Base-by-base conservation (phyloP, 2,888 invertebrate species). In the Apotomis capreana region DNA sequence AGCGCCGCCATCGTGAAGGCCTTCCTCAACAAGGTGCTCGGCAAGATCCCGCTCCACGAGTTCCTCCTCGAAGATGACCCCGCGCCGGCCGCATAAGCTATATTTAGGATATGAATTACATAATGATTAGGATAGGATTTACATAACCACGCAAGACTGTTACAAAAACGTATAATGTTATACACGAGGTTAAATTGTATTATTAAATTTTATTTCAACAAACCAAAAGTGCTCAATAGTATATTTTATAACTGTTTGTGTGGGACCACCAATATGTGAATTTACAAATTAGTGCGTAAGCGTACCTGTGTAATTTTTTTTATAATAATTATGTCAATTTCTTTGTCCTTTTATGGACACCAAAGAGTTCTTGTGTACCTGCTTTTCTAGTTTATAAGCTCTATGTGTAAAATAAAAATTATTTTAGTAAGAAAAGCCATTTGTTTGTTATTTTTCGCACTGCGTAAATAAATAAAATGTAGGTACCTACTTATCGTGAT, bases 1-100 rank as follows among this genome's bases (percentile, higher is more conserved):
- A 91, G 94, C 0, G 94, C 94, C 0, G 94, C 95, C 6, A 93
- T 96, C 58, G 91, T 94, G 75, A 94, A 94, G 79, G 93, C 94
- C 1, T 92, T 95, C 77, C 85, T 93, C 61, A 94, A 95, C 79
- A 95, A 95, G 84, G 91, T 95, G 55, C 87, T 96, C 10, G 91
- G 93, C 5, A 90, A 87, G 8, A 89, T 95, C 70, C 95, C 95
- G 8, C 90, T 95, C 26, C 93, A 92, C 0, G 95, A 95, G 79
- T 84, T 95, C 52, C 82, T 95, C 6, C 89, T 90, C 10, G 92
- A 93, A 68, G 83, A 83, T 26, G 69, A 75, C 58, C 61, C 72
- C 10, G 60, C 62, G 13, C 37, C 67, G 3, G 26, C 61, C 40
- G 51, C 51, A 8, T 68, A 62, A 62, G 3, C 9, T 49, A 9